These are phyloP conservation scores for Macrophya annulata DNA, from an alignment of 2,888 invertebrate genomes.

Conservation along the genomic window DNA sequence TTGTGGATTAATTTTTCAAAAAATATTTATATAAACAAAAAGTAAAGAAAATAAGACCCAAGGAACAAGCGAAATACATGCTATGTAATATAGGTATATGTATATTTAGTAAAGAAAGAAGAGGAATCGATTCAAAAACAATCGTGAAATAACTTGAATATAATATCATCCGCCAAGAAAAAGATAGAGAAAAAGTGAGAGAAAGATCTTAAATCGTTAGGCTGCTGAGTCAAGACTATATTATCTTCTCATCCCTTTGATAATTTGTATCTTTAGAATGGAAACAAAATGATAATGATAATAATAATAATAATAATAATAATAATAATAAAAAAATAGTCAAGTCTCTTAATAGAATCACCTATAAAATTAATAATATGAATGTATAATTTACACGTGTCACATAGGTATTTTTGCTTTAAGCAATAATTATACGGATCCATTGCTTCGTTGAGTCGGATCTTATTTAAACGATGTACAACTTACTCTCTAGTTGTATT, in stretches of 20 bases:
- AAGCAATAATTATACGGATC: slow-evolving; percentile 31
- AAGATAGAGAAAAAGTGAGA: not conserved
- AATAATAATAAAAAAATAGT: not conserved
- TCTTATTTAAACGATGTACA: slow-evolving; percentile 67
- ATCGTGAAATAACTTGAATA: not conserved
- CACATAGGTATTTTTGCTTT: slow-evolving; percentile 28
- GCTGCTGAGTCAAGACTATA: not conserved
- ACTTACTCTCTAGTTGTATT: slow-evolving; percentile 75
- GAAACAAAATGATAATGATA: not conserved
- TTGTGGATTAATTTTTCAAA: not conserved
- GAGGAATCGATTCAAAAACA: not conserved
- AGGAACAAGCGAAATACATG: not conserved
- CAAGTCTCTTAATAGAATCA: slow-evolving; percentile 16
- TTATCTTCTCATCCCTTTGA: not conserved
- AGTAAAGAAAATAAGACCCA: not conserved
- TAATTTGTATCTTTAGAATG: slow-evolving; percentile 22
- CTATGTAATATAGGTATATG: not conserved
- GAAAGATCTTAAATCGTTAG: slow-evolving; percentile 20
- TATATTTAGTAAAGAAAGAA: not conserved
- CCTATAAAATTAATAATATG: slow-evolving; percentile 31
- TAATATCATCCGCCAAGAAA: not conserved
- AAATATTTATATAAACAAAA: not conserved
- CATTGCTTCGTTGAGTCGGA: not conserved
- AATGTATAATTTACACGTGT: slow-evolving; percentile 47
- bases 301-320: not conserved